Percentiles rank a stretch among this genome's conserved stretches.
Evolutionary conservation across 2,797 vertebrate species (phyloP).

Genomic region (Spea hammondii): DNA sequence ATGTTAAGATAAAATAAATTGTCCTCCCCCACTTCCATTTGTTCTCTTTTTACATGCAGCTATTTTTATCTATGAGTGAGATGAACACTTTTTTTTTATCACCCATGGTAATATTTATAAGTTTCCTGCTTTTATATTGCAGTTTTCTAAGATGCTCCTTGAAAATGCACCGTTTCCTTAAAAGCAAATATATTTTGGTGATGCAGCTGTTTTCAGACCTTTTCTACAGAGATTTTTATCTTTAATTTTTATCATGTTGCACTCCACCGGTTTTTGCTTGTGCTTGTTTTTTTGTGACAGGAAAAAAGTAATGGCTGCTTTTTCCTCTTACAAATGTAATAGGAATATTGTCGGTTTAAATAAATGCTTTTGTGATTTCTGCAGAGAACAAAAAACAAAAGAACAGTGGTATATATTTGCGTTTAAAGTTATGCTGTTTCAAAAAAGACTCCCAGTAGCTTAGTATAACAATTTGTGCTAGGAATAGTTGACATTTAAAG

Average conservation of each 20-base stretch:
- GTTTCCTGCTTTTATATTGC: no score
- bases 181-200: not conserved
- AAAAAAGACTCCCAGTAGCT: not conserved
- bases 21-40: no score
- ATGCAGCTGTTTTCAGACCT: slow-evolving; percentile 5
- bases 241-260: slow-evolving; percentile 19
- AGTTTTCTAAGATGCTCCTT: not conserved
- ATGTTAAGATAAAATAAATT: no score
- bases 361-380: slow-evolving; percentile 14
- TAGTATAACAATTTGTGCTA: no score
- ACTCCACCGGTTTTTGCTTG: slow-evolving; percentile 19
- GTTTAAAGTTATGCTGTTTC: not conserved
- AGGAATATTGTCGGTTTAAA: not conserved
- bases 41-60: no score
- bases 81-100: no score
- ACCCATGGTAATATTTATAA: no score
- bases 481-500: no score
- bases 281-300: slow-evolving; percentile 10
- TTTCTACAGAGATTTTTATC: slow-evolving; percentile 1
- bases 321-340: slow-evolving; percentile 5
- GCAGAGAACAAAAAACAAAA: not conserved
- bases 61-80: no score
- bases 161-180: not conserved
- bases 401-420: not conserved
- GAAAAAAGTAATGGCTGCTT: slow-evolving; percentile 9